Base-by-base conservation (phyloP, 1,140 invertebrate species). In the Contarinia nasturtii region DNA sequence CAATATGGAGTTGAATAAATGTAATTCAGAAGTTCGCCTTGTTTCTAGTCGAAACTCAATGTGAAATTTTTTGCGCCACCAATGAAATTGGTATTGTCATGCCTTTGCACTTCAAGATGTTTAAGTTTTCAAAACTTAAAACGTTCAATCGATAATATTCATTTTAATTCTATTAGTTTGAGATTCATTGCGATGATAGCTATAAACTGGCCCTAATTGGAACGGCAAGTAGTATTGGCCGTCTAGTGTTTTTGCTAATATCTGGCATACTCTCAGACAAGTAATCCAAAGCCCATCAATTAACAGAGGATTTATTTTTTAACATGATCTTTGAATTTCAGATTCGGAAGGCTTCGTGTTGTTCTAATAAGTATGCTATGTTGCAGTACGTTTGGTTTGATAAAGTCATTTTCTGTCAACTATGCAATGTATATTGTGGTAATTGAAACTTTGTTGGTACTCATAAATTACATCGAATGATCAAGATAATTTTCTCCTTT, bases 211-310 rank as follows among this genome's bases (percentile, higher is more conserved):
- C 78, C 0, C 56, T 82, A 48, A 73, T 82, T 18, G 80, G 80
- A 33, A 81, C 79, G 2, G 65, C 81, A 8, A 80, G 81, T 57
- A 81, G 76, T 56, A 57, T 79, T 37, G 80, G 78, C 22, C 77
- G 79, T 61, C 73, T 83, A 51, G 61, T 81, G 12, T 77, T 78
- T 7, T 64, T 83, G 51, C 74, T 76, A 12, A 67, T 82, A 41
- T 66, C 76, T 12, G 78, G 79, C 44, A 69, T 75, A 49, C 60
- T 82, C 7, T 80, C 80, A 4, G 79, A 82, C 60, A 71, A 67
- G 74, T 78, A 54, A 40, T n/a, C 12, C 14, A 38, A 38, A 38
- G 18, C 19, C 12, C 11, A 27, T 27, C 27, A 27, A 27, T 27
- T 27, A 10, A 27, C 3, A 5, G 3, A 27, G 3, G 27, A 10